These are phyloP conservation scores for Meandrusa payeni DNA, from an alignment of 2,888 invertebrate species.

Conservation along the genomic window DNA sequence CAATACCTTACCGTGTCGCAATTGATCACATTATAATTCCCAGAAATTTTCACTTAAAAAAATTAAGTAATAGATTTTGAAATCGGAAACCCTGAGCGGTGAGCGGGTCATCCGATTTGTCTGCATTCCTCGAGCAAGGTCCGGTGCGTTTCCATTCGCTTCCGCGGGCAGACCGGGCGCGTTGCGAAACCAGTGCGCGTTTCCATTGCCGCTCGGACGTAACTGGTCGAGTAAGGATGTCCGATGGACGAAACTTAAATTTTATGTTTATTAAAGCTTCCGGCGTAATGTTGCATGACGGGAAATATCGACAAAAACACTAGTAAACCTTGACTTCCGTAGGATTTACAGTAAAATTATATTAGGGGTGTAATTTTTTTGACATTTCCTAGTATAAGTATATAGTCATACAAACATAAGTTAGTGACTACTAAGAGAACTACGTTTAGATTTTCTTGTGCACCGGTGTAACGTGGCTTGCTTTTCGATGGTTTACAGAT, in stretches of 20 bases:
- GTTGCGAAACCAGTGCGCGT: conserved; percentile 47
- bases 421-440: no score
- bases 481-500: no score
- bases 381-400: no score
- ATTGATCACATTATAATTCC: no score
- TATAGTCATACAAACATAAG: no score
- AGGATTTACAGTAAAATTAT: no score
- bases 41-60: no score
- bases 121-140: conserved; percentile 11
- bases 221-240: conserved; percentile 15
- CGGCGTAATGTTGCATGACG: not conserved
- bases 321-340: not conserved
- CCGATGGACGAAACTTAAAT: conserved; percentile 10
- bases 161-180: conserved; percentile 52
- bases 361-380: no score
- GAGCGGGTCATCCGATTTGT: conserved; percentile 11
- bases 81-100: conserved; percentile 3
- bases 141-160: conserved; percentile 44
- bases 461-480: no score
- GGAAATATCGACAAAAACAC: not conserved
- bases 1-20: no score
- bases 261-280: conserved; percentile 5
- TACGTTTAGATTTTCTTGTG: no score
- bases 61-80: not conserved
- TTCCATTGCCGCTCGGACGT: conserved; percentile 44